These are phyloP conservation scores for Drosophila fuyamai DNA, from an alignment of 1,140 invertebrate genomes.

Conservation along the genomic window DNA sequence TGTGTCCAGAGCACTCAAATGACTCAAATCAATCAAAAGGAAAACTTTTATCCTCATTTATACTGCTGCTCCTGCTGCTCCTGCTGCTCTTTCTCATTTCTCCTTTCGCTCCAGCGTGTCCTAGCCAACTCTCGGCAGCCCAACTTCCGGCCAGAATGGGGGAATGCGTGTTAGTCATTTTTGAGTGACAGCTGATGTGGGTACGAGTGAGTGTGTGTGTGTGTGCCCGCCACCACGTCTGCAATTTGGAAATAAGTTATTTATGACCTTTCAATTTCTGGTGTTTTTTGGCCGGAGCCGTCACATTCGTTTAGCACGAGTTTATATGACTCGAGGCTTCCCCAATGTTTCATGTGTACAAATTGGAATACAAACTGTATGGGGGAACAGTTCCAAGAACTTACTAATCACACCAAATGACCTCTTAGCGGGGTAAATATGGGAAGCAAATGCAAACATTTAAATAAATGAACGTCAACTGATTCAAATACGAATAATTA, in stretches of 20 bases:
- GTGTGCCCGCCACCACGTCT: slow-evolving; percentile 9
- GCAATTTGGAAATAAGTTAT: slow-evolving; percentile 44
- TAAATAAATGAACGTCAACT: no score
- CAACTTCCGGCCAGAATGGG: not conserved
- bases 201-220: not conserved
- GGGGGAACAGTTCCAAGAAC: not conserved
- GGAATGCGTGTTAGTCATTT: slow-evolving; percentile 32
- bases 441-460: not conserved
- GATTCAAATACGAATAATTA: no score
- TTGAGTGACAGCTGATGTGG: slow-evolving; percentile 43
- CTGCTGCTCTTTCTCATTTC: no score
- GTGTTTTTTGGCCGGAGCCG: slow-evolving; percentile 7
- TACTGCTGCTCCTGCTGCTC: slow-evolving; percentile 1
- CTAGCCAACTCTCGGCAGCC: slow-evolving; percentile 17
- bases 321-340: slow-evolving; percentile 5
- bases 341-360: not conserved
- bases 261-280: slow-evolving; percentile 38
- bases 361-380: not conserved
- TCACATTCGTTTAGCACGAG: slow-evolving; percentile 31
- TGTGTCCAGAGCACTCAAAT: slow-evolving; percentile 31
- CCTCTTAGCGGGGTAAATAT: not conserved
- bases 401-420: slow-evolving; percentile 7
- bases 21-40: slow-evolving; percentile 47
- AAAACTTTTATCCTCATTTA: slow-evolving; percentile 34
- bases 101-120: slow-evolving; percentile 1